Evolutionary conservation across 2,113 vertebrate species (phyloP).

Genomic region (Apodemus speciosus): DNA sequence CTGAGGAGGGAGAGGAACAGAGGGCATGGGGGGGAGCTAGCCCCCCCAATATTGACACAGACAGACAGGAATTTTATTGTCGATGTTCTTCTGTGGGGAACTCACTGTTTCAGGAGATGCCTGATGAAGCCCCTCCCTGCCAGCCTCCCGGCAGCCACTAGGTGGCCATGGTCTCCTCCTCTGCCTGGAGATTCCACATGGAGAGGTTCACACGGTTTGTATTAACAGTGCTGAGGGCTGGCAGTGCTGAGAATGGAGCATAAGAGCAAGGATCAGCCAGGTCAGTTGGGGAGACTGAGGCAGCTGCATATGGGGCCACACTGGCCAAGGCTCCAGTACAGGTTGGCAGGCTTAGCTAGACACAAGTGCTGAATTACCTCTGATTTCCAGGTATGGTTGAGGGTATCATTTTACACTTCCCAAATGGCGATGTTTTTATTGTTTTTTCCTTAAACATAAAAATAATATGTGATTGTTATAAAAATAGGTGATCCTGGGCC

Average conservation of each 20-base stretch:
- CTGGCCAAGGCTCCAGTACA: neutral
- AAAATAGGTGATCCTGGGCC: too few relatives aligned
- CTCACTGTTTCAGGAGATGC: slow-evolving; percentile 68
- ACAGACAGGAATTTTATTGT: slow-evolving; percentile 64
- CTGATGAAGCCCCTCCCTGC: slow-evolving; percentile 69
- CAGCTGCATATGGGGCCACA: neutral
- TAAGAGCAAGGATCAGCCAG: neutral
- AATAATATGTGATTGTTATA: slow-evolving; percentile 15
- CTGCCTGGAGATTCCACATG: slow-evolving; percentile 64
- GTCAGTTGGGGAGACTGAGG: slow-evolving; percentile 2
- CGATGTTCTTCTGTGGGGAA: slow-evolving; percentile 66
- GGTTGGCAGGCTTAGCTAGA: neutral
- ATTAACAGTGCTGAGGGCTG: slow-evolving; percentile 34
- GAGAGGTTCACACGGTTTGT: slow-evolving; percentile 46
- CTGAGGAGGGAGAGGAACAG: slow-evolving; percentile 7
- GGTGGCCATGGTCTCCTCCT: slow-evolving; percentile 74
- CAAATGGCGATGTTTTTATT: neutral
- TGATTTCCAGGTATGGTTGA: neutral
- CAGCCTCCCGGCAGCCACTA: slow-evolving; percentile 75
- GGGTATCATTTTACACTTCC: neutral
- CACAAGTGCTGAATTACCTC: neutral
- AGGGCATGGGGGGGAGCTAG: neutral
- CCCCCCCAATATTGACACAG: neutral
- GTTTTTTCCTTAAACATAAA: slow-evolving; percentile 54
- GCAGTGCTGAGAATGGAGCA: neutral